Conservation (phyloP, 2,113 vertebrate species). For the Sciurus niger region DNA sequence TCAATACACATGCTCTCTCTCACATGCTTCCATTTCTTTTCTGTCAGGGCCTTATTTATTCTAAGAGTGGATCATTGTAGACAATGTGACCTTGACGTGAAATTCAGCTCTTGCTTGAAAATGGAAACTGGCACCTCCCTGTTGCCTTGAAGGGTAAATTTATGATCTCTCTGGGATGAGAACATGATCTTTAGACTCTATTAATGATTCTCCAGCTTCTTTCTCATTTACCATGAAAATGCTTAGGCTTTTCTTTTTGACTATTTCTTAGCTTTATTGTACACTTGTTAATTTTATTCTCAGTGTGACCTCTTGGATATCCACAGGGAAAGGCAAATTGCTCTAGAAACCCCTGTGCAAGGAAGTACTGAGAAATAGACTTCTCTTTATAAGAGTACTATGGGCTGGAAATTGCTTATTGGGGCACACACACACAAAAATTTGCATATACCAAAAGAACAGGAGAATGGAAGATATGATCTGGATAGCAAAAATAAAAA, state of each 20-base stretch:
- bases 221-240: constrained; percentile 63
- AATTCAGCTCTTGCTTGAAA: constrained; percentile 19
- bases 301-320: constrained; percentile 68
- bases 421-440: neutral
- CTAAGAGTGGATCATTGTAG: neutral
- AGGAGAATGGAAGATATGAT: neutral
- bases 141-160: constrained; percentile 56
- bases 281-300: constrained; percentile 79
- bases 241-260: constrained; percentile 59
- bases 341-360: constrained; percentile 30
- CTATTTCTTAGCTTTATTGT: constrained; percentile 47
- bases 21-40: neutral
- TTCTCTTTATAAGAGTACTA: constrained; percentile 35
- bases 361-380: constrained; percentile 32
- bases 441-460: neutral
- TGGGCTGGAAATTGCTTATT: neutral
- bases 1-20: neutral
- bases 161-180: constrained; percentile 35
- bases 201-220: constrained; percentile 49
- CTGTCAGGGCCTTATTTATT: neutral
- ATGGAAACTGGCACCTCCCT: constrained; percentile 15
- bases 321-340: constrained; percentile 74
- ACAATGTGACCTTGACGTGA: neutral
- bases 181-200: constrained; percentile 67
- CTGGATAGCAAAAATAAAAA: neutral